A percentile compares a stretch with the other conserved stretches of the same genome.
These are phyloP conservation scores for Aleiodes testaceus DNA, from an alignment of 2,888 invertebrate genomes.

Conservation along the genomic window DNA sequence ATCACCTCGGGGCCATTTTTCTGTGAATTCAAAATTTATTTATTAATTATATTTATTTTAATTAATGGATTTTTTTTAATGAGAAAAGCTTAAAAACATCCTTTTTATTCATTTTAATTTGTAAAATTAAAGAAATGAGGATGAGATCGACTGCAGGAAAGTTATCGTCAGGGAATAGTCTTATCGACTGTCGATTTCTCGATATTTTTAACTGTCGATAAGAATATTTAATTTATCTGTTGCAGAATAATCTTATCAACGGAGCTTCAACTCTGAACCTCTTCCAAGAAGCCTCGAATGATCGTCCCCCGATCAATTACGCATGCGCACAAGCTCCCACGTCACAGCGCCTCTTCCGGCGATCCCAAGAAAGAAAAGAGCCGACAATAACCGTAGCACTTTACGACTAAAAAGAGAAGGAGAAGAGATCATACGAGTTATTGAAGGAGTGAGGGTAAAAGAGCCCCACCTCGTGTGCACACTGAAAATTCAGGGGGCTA, in stretches of 20 bases:
- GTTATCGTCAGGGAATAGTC: no score
- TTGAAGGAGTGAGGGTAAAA: constrained; percentile 23
- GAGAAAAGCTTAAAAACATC: no score
- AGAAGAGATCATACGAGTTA: constrained; percentile 8
- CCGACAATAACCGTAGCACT: constrained; percentile 7
- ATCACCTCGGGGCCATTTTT: constrained; percentile 27
- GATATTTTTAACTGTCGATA: no score
- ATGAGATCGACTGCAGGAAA: background rate
- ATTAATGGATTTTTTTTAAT: no score
- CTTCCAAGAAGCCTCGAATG: no score
- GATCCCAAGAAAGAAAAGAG: background rate
- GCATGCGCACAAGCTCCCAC: background rate
- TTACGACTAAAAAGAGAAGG: constrained; percentile 29
- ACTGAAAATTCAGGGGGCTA: constrained; percentile 40
- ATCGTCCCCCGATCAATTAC: background rate
- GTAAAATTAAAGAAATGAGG: background rate
- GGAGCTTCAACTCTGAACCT: background rate
- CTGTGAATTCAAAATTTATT: background rate
- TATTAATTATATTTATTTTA: no score
- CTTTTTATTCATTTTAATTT: no score
- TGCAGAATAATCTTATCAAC: background rate
- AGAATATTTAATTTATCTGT: no score
- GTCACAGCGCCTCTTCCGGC: background rate
- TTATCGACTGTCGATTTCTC: no score
- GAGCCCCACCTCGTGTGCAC: constrained; percentile 43